These are phyloP conservation scores for Gallinago stenura DNA, from an alignment of 2,797 vertebrate species.

Conservation along the genomic window DNA sequence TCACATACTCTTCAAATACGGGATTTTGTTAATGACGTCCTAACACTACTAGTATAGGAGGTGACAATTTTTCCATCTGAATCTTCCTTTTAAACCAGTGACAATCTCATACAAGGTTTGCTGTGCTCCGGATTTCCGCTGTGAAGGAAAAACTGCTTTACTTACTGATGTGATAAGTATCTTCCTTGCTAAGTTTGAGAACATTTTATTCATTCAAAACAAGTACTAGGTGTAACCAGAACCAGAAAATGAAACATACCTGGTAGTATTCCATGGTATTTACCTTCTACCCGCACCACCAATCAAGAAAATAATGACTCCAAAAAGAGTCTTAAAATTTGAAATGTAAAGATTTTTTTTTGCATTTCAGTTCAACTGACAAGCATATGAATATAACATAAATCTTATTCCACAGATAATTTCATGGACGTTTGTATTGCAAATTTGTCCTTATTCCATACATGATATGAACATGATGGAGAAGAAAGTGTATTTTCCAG, in stretches of 20 bases:
- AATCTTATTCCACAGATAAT: not conserved
- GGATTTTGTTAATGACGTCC: not conserved
- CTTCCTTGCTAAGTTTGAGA: not conserved
- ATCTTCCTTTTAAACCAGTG: not conserved
- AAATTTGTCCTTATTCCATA: not conserved
- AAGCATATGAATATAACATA: not conserved
- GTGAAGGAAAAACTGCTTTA: not conserved
- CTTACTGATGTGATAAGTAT: not conserved
- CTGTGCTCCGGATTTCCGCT: not conserved
- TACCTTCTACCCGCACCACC: not conserved
- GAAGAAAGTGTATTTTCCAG: not conserved
- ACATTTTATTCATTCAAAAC: not conserved
- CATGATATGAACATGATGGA: not conserved
- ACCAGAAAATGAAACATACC: not conserved
- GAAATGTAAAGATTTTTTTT: not conserved
- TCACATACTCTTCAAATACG: not conserved
- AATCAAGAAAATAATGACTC: not conserved
- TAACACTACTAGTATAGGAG: not conserved
- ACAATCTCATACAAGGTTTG: not conserved
- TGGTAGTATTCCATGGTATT: not conserved
- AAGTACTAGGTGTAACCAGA: not conserved
- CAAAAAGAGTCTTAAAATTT: not conserved
- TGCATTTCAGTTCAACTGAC: not conserved
- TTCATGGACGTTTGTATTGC: slow-evolving; percentile 1
- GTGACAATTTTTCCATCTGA: not conserved